phyloP scores from a whole-genome alignment of 2,888 invertebrate species.

The Anthrax anthrax region DNA sequence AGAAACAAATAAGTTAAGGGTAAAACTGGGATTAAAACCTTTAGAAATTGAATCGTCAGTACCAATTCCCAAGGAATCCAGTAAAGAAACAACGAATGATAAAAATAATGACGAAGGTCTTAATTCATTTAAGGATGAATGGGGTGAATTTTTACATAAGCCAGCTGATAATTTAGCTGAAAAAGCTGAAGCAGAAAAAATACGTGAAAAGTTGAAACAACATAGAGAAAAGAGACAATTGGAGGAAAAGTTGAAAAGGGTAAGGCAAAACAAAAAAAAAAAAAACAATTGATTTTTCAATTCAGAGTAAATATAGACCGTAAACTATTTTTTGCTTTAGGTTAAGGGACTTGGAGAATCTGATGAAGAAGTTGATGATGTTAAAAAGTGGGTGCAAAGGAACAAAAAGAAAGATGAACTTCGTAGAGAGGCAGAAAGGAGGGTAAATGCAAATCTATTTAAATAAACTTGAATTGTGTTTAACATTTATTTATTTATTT shows the following conservation, averaged over 20 bases:
- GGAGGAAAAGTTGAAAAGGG: constrained; percentile 40
- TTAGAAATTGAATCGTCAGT: constrained; percentile 46
- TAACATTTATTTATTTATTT: not conserved
- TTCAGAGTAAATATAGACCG: not conserved
- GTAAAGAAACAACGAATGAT: constrained; percentile 1
- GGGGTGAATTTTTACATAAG: constrained; percentile 76
- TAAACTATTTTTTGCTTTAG: constrained; percentile 18
- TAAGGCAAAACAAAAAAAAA: not conserved
- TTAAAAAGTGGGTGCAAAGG: constrained; percentile 68
- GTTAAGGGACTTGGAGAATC: constrained; percentile 46
- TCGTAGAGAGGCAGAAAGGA: constrained; percentile 67
- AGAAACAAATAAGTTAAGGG: constrained; percentile 78
- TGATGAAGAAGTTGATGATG: constrained; percentile 61
- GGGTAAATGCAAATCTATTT: constrained; percentile 21
- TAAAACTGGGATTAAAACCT: constrained; percentile 87
- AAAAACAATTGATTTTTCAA: not conserved
- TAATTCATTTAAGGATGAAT: constrained; percentile 51
- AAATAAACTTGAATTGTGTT: no score
- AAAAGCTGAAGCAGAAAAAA: constrained; percentile 61
- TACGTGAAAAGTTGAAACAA: constrained; percentile 63
- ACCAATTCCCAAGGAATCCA: constrained; percentile 6
- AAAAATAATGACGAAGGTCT: constrained; percentile 45
- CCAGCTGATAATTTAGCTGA: constrained; percentile 63
- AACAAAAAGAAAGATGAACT: constrained; percentile 61
- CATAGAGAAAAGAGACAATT: constrained; percentile 68